Conservation (phyloP, 2,797 vertebrate genomes). For the Acanthopagrus latus region DNA sequence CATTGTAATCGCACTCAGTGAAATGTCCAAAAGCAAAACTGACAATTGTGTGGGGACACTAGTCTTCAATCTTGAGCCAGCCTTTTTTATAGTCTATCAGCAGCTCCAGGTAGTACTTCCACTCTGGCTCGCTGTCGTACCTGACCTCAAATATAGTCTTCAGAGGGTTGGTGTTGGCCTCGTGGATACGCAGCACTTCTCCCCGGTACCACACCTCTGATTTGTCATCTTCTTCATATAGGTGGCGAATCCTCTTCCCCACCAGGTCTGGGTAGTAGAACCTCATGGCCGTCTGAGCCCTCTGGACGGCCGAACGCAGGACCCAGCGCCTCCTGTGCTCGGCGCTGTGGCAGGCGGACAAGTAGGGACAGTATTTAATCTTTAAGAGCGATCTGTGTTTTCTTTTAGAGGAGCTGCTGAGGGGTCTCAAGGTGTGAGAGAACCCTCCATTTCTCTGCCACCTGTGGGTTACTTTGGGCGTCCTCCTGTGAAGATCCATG, state of each 20-base stretch:
- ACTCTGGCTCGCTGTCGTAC: conserved; percentile 90
- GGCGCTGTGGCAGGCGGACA: conserved; percentile 76
- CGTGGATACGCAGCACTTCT: conserved; percentile 84
- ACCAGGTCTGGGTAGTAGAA: conserved; percentile 86
- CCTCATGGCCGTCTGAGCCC: conserved; percentile 65
- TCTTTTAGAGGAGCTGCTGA: conserved; percentile 60
- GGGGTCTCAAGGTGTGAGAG: conserved; percentile 54
- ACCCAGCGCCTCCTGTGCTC: conserved; percentile 81
- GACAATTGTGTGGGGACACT: conserved; percentile 16
- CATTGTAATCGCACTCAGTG: not conserved
- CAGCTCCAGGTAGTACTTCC: conserved; percentile 91
- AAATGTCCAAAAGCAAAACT: conserved; percentile 15
- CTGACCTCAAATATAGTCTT: conserved; percentile 89
- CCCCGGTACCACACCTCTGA: conserved; percentile 89
- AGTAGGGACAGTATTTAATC: conserved; percentile 85
- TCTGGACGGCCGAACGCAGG: conserved; percentile 80
- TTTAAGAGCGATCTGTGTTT: conserved; percentile 72
- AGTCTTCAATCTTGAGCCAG: conserved; percentile 88
- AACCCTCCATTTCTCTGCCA: conserved; percentile 55
- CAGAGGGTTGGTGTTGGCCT: conserved; percentile 84
- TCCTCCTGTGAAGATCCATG: conserved; percentile 33
- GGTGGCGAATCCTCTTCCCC: conserved; percentile 86
- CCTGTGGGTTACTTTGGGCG: conserved; percentile 36
- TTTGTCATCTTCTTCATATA: conserved; percentile 90
- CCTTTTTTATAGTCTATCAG: conserved; percentile 90